Evolutionary conservation across 53 echinoderm and acorn worm species (phyloP), one percentile per base, ranked within the genome.

Genomic region (Crossaster papposus): DNA sequence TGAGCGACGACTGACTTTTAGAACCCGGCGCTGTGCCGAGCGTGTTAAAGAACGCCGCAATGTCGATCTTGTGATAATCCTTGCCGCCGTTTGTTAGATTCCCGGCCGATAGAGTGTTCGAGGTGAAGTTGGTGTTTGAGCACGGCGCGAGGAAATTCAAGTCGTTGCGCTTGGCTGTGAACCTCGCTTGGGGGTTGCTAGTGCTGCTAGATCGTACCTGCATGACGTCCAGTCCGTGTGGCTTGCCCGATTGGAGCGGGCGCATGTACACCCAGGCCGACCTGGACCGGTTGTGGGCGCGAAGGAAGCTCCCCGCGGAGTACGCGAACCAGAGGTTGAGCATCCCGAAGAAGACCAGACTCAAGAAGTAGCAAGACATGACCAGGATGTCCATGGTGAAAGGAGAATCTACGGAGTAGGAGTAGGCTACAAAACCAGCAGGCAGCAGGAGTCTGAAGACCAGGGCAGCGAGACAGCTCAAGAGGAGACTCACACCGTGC

Each of bases 321-420:
- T 65, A 79, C 26, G 86, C 88, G 70, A 94, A 75, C 94, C 94
- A 92, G 62, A 94, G 26, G 78, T 94, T 96, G 79, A 94, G 89
- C 77, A 92, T 88, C 22, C 92, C 90, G 58, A 96, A 96, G 77
- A 96, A 96, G 36, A 96, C 92, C 26, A 90, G 65, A 22, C 91
- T 91, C 3, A 94, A 76, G 91, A 96, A 96, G 54, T 92, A 94
- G 80, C 92, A 92, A 17, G 94, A 90, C 50, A 96, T 79, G 26
- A 94, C 94, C 17, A 91, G 89, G 32, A 95, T 89, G 74, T 93
- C 91, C 95, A 95, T 95, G 33, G 72, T 87, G 62, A 95, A 90
- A 13, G 93, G 91, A 13, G 89, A 85, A 23, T 81, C 63, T 4
- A 83, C 86, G 70, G 76, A 50, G 26, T 81, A 78, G 52, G 93